Evolutionary conservation across 2,113 vertebrate genomes (phyloP).

Genomic region (Trogon melanurus): DNA sequence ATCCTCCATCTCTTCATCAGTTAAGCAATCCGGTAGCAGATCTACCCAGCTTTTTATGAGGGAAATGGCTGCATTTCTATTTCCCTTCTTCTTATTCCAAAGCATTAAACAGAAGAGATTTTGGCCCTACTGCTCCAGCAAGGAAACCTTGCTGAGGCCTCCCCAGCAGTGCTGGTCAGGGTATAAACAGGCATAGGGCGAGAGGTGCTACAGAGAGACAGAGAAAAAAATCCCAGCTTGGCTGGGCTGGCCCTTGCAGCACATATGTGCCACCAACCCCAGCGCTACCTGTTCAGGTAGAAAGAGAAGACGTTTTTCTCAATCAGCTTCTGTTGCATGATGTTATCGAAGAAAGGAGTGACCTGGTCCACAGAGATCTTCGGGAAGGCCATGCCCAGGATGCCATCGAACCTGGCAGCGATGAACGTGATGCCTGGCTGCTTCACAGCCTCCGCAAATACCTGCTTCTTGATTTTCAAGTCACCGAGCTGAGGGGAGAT

Average conservation of each 20-base stretch:
- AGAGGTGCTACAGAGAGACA: neutral
- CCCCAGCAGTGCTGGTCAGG: neutral
- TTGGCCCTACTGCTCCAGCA: neutral
- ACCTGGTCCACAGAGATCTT: conserved; percentile 86
- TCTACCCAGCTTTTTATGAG: neutral
- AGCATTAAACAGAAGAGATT: neutral
- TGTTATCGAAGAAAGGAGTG: conserved; percentile 88
- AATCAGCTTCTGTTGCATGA: conserved; percentile 89
- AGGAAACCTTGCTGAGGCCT: neutral
- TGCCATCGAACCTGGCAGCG: conserved; percentile 94
- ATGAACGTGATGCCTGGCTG: conserved; percentile 92
- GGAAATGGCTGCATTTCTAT: neutral
- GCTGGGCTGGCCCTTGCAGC: neutral
- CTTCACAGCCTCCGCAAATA: conserved; percentile 91
- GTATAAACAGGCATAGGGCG: rapidly evolving
- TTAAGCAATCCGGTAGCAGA: neutral
- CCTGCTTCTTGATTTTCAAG: conserved; percentile 79
- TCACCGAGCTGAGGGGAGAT: conserved; percentile 64
- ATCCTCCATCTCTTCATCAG: neutral
- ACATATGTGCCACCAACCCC: neutral
- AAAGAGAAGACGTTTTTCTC: conserved; percentile 91
- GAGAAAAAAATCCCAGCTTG: neutral
- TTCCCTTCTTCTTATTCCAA: neutral
- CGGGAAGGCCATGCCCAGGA: conserved; percentile 92
- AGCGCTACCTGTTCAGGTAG: conserved; percentile 92